Percentiles rank a stretch among this genome's conserved stretches.
Conservation (phyloP, 2,888 invertebrate species). For the Drosophila infuscata region DNA sequence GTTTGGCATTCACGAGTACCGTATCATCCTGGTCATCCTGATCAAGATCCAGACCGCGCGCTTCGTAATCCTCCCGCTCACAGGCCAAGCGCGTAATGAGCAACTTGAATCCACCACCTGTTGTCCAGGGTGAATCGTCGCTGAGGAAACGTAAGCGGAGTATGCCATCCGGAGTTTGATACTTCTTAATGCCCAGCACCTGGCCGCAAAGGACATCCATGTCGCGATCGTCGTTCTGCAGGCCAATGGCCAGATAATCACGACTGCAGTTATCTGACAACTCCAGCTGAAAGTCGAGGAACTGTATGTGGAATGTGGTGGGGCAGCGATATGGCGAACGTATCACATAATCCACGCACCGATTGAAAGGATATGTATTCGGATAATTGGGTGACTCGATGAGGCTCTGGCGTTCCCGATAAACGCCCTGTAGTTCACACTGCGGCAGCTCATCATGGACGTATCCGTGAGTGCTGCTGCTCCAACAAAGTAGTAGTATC, state of each 20-base stretch:
- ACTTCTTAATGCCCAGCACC: conserved; percentile 85
- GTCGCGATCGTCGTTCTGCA: conserved; percentile 80
- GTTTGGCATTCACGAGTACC: conserved; percentile 64
- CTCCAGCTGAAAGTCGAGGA: conserved; percentile 86
- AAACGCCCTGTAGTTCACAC: conserved; percentile 84
- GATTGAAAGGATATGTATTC: conserved; percentile 84
- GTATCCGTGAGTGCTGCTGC: background rate
- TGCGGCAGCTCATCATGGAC: conserved; percentile 81
- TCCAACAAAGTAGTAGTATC: conserved; percentile 20
- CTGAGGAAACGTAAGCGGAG: conserved; percentile 86
- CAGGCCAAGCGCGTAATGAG: conserved; percentile 86
- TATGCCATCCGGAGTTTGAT: conserved; percentile 85
- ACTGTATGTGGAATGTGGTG: conserved; percentile 86
- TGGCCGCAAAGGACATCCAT: conserved; percentile 86
- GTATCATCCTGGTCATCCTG: conserved; percentile 69
- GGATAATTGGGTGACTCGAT: conserved; percentile 87
- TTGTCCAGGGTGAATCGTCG: conserved; percentile 81
- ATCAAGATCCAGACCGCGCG: conserved; percentile 49
- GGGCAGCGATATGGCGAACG: conserved; percentile 86
- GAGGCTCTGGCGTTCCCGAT: conserved; percentile 85
- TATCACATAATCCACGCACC: conserved; percentile 86
- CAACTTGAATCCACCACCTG: conserved; percentile 86
- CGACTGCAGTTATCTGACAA: conserved; percentile 85
- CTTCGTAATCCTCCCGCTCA: conserved; percentile 71
- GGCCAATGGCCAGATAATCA: conserved; percentile 86